These are phyloP conservation scores for Acanthosepion pharaonis DNA, from an alignment of 2,888 invertebrate species.

Conservation along the genomic window DNA sequence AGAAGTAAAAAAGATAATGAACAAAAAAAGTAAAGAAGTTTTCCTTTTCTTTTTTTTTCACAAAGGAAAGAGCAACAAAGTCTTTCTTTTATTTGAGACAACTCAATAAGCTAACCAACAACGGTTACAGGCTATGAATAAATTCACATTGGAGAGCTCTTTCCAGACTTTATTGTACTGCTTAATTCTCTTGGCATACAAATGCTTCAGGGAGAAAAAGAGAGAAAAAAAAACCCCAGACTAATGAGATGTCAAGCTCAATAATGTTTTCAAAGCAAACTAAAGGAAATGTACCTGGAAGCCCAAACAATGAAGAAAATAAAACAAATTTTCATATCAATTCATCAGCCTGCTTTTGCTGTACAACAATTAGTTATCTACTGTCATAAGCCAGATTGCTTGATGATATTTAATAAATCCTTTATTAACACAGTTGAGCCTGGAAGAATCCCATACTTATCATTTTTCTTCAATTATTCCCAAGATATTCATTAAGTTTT, in stretches of 20 bases:
- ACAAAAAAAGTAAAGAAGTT: neutral
- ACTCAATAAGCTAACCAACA: neutral
- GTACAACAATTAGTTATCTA: neutral
- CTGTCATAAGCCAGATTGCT: neutral
- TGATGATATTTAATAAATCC: neutral
- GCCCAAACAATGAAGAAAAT: neutral
- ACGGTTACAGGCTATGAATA: neutral
- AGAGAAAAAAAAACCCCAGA: neutral
- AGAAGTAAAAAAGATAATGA: neutral
- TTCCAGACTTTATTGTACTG: slow-evolving; percentile 17
- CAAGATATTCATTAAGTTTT: too few species aligned
- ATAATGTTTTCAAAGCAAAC: neutral
- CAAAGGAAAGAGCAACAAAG: neutral
- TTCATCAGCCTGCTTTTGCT: neutral
- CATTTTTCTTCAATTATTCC: neutral
- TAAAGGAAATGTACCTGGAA: neutral
- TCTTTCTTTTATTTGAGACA: neutral
- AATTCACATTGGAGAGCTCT: neutral
- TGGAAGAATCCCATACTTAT: neutral
- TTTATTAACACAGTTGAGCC: neutral
- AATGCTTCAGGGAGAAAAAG: neutral
- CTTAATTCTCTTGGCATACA: neutral
- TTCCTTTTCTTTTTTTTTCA: too few species aligned
- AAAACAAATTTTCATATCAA: neutral
- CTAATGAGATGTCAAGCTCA: neutral